Evolutionary conservation across 2,888 invertebrate genomes (phyloP).

Genomic region (Therioaphis trifolii): DNA sequence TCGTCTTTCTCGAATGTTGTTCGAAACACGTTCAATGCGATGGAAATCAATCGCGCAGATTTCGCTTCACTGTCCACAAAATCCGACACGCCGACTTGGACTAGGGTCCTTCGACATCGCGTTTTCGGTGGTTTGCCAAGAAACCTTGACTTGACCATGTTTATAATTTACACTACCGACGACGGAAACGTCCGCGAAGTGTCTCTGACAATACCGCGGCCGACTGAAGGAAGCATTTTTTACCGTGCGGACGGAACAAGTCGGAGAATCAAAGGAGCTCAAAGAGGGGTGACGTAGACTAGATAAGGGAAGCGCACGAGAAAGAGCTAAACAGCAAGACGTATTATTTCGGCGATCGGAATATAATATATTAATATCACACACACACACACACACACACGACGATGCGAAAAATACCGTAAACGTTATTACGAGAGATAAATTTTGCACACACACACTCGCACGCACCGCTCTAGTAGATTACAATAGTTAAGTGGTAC

Average conservation of each 20-base stretch:
- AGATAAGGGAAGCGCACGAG: too few relatives aligned
- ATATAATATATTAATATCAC: neutral
- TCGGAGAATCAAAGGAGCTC: neutral
- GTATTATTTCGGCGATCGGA: too few relatives aligned
- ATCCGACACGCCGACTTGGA: slow-evolving; percentile 47
- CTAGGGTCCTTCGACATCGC: slow-evolving; percentile 7
- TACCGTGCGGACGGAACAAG: neutral
- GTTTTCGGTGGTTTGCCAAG: slow-evolving; percentile 51
- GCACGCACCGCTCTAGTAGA: neutral
- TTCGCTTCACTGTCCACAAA: slow-evolving; percentile 42
- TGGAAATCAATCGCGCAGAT: slow-evolving; percentile 40
- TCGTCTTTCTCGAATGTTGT: slow-evolving; percentile 28
- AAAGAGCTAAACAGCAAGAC: too few relatives aligned
- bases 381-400: neutral
- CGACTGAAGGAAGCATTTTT: neutral
- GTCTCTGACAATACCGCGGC: neutral
- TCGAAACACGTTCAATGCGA: slow-evolving; percentile 34
- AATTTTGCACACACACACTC: neutral
- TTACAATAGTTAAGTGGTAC: neutral
- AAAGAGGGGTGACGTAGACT: too few relatives aligned
- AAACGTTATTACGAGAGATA: too few relatives aligned
- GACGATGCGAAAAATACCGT: neutral
- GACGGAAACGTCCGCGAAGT: neutral
- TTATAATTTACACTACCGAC: neutral
- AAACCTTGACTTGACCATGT: slow-evolving; percentile 45